Evolutionary conservation across 1,140 invertebrate genomes (phyloP), one percentile per base, ranked within the genome.

Genomic region (Bombyx mandarina): DNA sequence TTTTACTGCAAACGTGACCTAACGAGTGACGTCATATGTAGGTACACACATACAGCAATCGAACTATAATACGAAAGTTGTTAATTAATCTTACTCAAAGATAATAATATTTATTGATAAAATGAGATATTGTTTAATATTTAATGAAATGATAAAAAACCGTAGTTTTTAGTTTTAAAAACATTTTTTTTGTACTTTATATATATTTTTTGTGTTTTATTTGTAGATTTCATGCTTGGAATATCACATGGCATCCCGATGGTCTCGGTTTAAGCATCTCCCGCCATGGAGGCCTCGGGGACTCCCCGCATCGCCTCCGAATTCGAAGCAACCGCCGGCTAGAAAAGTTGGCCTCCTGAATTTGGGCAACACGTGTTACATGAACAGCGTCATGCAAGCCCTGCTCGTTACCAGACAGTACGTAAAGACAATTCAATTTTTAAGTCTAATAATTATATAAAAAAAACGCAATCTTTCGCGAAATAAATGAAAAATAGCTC

Each of bases 331-430:
- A 4, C 47, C 67, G 7, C 26, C 26, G 4, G 70, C 59, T 46
- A 62, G 69, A 35, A 91, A 93, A 84, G 92, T 94, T 7, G 96
- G 96, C 0, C 86, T 97, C 1, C 89, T 92, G 6, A 97, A 97
- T 88, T 85, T 97, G 12, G 95, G 95, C 9, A 96, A 96, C 66
- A 96, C 94, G 0, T 96, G 95, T 76, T 96, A 96, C 62, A 94
- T 96, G 93, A 96, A 96, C 70, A 95, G 94, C 71, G 91, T 95
- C 8, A 80, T 96, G 43, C 95, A 96, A 75, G 94, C 95, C 0
- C 85, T 97, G 18, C 92, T 92, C 55, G 94, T 94, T 90, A 95
- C 94, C 45, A 93, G 92, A 79, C 90, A 91, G 90, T 96, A 91
- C 89, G 92, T 92, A 82, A 3, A 35, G 26, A 35, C 2, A 35